These are phyloP conservation scores for Macrotis lagotis DNA, from an alignment of 2,113 vertebrate species.

Conservation along the genomic window DNA sequence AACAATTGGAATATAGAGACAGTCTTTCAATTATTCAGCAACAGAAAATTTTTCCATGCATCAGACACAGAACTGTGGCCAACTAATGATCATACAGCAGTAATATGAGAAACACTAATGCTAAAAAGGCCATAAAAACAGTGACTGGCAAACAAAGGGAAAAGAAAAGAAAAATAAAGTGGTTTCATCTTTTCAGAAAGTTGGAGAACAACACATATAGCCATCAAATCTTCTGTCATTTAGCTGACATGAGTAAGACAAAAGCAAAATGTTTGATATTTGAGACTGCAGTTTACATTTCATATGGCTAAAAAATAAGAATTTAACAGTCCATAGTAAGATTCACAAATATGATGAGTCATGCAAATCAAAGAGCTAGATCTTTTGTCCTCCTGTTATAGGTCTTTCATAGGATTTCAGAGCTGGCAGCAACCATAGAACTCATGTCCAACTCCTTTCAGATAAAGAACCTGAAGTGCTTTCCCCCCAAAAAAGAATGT, in stretches of 20 bases:
- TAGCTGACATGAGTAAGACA: neutral
- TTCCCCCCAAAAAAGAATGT: neutral
- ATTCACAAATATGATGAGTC: neutral
- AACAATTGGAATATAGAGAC: neutral
- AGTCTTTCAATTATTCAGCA: neutral
- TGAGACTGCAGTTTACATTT: neutral
- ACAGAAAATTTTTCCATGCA: neutral
- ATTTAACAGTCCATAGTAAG: neutral
- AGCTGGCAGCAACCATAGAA: neutral
- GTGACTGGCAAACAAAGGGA: neutral
- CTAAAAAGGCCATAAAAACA: neutral
- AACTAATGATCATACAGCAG: neutral
- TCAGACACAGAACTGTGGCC: neutral
- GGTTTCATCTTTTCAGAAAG: neutral
- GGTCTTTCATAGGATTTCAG: neutral
- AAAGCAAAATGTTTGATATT: neutral
- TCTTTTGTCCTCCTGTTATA: neutral
- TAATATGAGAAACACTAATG: neutral
- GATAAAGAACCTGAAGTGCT: neutral
- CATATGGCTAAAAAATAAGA: neutral
- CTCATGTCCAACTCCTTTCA: neutral
- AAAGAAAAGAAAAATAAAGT: neutral
- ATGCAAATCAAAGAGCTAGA: neutral
- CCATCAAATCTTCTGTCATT: neutral
- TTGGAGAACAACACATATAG: neutral